Percentiles rank a stretch among this genome's conserved stretches.
Evolutionary conservation across 2,113 vertebrate species (phyloP).

Genomic region (Pseudopipra pipra): DNA sequence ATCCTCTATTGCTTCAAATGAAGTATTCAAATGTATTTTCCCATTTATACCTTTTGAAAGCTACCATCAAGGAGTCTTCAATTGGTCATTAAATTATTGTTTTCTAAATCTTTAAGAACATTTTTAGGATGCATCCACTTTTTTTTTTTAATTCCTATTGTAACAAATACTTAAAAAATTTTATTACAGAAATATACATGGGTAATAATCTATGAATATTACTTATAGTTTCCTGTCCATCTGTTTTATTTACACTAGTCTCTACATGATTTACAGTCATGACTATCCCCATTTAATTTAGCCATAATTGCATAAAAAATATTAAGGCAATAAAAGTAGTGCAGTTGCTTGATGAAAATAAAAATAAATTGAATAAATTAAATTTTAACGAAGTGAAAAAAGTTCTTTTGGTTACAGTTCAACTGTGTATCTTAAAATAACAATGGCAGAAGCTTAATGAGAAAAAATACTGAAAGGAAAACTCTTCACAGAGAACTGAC

Average conservation of each 20-base stretch:
- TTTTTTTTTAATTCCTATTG: background rate
- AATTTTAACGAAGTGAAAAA: background rate
- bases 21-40: background rate
- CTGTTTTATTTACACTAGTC: background rate
- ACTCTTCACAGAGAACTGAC: background rate
- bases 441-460: background rate
- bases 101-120: background rate
- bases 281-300: background rate
- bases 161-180: background rate
- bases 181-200: accelerated
- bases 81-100: background rate
- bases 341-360: background rate
- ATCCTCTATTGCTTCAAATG: background rate
- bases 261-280: background rate
- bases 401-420: background rate
- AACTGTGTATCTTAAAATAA: background rate
- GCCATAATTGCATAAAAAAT: background rate
- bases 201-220: background rate
- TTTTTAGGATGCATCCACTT: background rate
- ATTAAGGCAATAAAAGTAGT: background rate
- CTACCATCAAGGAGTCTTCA: background rate
- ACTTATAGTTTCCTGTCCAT: background rate
- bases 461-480: background rate
- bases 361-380: background rate
- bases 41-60: background rate